Conservation (phyloP, 2,113 vertebrate species). For the Panthera tigris region DNA sequence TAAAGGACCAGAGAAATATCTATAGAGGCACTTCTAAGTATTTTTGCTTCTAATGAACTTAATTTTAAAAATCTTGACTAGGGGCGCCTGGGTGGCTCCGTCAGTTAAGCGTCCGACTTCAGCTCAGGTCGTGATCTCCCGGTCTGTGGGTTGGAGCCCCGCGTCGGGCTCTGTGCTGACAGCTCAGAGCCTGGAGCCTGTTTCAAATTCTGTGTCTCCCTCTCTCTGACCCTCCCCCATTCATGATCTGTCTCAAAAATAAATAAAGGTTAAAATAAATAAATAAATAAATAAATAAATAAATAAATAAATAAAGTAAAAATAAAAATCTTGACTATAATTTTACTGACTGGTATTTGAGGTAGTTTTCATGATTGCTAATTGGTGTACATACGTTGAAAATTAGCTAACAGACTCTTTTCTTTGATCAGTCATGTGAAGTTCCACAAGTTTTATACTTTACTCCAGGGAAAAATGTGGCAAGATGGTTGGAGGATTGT, state of each 20-base stretch:
- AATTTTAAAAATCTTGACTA: neutral
- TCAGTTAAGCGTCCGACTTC: too few relatives aligned
- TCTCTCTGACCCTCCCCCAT: too few relatives aligned
- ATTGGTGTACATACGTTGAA: neutral
- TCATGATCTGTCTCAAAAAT: too few relatives aligned
- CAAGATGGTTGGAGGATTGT: neutral
- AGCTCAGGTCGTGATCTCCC: too few relatives aligned
- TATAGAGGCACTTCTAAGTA: neutral
- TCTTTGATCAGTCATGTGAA: neutral
- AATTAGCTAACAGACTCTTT: neutral
- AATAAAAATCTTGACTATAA: neutral
- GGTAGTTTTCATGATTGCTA: neutral
- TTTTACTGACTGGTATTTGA: conserved; percentile 6
- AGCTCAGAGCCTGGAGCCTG: too few relatives aligned
- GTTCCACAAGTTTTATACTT: neutral
- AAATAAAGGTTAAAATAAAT: too few relatives aligned
- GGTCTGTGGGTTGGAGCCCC: too few relatives aligned
- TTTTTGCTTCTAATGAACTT: conserved; percentile 12
- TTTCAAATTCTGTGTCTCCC: too few relatives aligned
- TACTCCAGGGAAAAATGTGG: neutral
- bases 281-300: too few relatives aligned
- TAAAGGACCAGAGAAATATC: conserved; percentile 11
- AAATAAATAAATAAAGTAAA: too few relatives aligned
- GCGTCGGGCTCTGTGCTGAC: too few relatives aligned
- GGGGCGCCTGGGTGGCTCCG: too few relatives aligned